Conservation (phyloP, 2,113 vertebrate genomes). For the Equus quagga region DNA sequence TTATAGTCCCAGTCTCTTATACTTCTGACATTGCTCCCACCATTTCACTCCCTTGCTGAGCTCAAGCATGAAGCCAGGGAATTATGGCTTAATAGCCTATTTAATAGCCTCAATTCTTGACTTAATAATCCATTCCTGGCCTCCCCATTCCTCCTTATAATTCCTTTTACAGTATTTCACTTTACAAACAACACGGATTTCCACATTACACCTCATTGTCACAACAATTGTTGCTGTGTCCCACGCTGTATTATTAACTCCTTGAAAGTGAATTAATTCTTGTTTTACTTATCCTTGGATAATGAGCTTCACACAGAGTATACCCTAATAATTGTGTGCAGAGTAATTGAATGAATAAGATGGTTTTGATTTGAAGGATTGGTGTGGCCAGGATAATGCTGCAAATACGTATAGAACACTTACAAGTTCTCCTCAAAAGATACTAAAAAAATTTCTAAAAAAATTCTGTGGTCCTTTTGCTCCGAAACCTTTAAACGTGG, state of each 20-base stretch:
- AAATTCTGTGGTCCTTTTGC: background rate
- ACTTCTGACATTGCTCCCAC: background rate
- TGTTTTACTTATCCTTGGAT: background rate
- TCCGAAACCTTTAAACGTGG: background rate
- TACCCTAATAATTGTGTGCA: background rate
- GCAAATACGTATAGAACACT: background rate
- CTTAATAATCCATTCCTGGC: background rate
- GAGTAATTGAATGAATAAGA: background rate
- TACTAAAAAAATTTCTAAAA: background rate
- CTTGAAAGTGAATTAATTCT: background rate
- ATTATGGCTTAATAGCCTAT: background rate
- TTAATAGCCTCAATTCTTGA: background rate
- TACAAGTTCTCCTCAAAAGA: background rate
- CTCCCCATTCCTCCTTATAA: background rate
- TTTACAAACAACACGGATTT: background rate
- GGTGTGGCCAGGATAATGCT: background rate
- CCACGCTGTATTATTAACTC: background rate
- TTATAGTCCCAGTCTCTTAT: background rate
- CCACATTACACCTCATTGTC: background rate
- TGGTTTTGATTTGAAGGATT: background rate
- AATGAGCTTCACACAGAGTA: background rate
- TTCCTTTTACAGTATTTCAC: background rate
- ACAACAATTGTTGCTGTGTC: background rate
- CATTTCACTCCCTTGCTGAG: background rate
- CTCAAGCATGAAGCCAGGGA: background rate